Evolutionary conservation across 2,113 vertebrate species (phyloP).

Genomic region (Notarius lentiginosus): DNA sequence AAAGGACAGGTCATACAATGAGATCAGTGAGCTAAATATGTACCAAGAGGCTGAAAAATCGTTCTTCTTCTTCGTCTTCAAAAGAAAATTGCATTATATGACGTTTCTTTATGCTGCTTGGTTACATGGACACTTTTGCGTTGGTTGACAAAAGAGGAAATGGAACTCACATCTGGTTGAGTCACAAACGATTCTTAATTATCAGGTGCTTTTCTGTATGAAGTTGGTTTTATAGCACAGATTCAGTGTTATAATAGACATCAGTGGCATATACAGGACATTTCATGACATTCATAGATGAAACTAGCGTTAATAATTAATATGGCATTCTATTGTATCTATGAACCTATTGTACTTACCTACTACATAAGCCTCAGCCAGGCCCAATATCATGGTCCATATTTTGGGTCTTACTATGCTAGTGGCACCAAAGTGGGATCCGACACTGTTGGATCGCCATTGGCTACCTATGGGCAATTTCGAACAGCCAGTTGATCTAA

Average conservation of each 20-base stretch:
- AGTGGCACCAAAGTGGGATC: too few species aligned
- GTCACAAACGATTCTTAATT: constrained; percentile 21
- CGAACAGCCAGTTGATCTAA: too few species aligned
- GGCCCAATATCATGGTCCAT: too few species aligned
- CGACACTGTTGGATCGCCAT: too few species aligned
- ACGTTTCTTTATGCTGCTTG: constrained; percentile 18
- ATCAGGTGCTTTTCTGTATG: background rate
- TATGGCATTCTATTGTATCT: background rate
- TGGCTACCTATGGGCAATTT: too few species aligned
- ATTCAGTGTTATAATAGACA: background rate
- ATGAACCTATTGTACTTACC: background rate
- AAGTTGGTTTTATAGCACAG: background rate
- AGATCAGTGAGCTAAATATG: constrained; percentile 25
- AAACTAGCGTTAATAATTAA: background rate
- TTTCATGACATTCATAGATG: background rate
- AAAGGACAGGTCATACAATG: constrained; percentile 38
- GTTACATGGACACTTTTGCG: background rate
- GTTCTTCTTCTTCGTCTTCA: background rate
- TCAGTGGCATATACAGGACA: background rate
- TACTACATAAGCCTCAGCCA: too few species aligned
- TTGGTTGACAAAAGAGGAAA: background rate
- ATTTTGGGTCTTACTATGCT: too few species aligned
- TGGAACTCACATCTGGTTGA: constrained; percentile 1
- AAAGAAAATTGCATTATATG: background rate
- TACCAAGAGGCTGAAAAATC: background rate